Base-by-base conservation (phyloP, 1,140 invertebrate species). In the Euura lappo region DNA sequence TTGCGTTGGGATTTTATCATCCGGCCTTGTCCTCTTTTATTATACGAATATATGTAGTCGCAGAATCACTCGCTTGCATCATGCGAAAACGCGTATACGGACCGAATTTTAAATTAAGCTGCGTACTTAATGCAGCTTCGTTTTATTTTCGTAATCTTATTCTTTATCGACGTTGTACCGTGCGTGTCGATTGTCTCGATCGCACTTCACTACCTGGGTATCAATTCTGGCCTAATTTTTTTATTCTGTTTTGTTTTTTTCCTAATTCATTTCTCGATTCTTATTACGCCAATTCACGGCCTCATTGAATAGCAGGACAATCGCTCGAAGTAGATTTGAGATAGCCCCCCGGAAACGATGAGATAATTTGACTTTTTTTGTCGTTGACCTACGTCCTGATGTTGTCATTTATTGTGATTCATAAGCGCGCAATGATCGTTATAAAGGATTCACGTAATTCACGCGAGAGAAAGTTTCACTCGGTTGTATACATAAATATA, bases 21-120 rank as follows among this genome's bases (percentile, higher is more conserved):
- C 51, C 51, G 51, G 51, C 51, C 51, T 60, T 60, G 51, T 60
- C 51, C 51, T 60, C 51, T 6, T 60, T 60, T 28, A 60, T 60
- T n/a, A n/a, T 60, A 4, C 28, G 28, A 28, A 28, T 1, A 28
- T 28, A 28, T 28, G 28, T 28, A 28, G 28, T 11, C 3, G 13
- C 8, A 60, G 51, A 60, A 60, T 11, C 8, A 60, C 8, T 3
- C 13, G 51, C 13, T 60, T 60, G 51, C 51, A 60, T 60, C 51
- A 60, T 60, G 51, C 51, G 51, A 60, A 60, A 60, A 60, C 51
- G 51, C 51, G 13, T 28, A 28, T 28, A 28, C 28, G 28, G 28
- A 28, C 28, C 28, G 28, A 28, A 28, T 28, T 28, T 28, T 28
- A 28, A 28, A 28, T 28, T 28, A 28, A 28, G 28, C 28, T 28